A percentile compares a stretch with the other conserved stretches of the same genome.
phyloP scores from a whole-genome alignment of 2,888 invertebrate species.

The Priocnemis perturbator region DNA sequence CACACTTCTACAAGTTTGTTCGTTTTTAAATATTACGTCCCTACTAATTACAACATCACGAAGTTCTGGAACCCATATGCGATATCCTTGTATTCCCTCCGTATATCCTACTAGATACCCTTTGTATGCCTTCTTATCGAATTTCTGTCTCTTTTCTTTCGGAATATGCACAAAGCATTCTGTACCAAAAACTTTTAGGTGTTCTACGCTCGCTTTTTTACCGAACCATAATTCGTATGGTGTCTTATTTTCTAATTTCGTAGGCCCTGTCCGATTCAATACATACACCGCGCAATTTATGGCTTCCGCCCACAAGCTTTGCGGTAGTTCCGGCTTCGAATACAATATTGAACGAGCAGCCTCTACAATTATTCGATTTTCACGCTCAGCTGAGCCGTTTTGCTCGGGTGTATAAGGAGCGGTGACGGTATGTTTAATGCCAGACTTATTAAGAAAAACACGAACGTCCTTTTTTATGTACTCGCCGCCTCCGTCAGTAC shows the following conservation, averaged over 20 bases:
- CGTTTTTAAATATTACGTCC: background rate
- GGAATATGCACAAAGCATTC: constrained; percentile 32
- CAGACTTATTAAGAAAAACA: no score
- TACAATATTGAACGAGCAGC: no score
- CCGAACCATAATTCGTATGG: constrained; percentile 39
- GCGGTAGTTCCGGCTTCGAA: no score
- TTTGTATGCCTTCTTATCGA: constrained; percentile 9
- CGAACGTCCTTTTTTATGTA: no score
- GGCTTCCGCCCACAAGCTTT: constrained; percentile 8
- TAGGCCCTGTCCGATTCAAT: constrained; percentile 30
- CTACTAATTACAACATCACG: background rate
- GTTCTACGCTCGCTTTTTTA: constrained; percentile 10
- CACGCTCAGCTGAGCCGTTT: no score
- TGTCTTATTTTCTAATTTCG: constrained; percentile 25
- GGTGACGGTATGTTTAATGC: no score
- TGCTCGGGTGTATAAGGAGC: no score
- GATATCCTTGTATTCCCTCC: constrained; percentile 12
- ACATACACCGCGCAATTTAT: background rate
- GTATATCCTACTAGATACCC: constrained; percentile 4
- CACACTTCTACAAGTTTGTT: background rate
- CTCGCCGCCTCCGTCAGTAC: no score
- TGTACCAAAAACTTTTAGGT: constrained; percentile 41
- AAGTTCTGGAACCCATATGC: background rate
- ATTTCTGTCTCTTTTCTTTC: constrained; percentile 15
- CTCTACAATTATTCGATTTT: no score